Percentiles rank a stretch among this genome's conserved stretches.
Evolutionary conservation across 2,113 vertebrate species (phyloP).

Genomic region (Rissa tridactyla): DNA sequence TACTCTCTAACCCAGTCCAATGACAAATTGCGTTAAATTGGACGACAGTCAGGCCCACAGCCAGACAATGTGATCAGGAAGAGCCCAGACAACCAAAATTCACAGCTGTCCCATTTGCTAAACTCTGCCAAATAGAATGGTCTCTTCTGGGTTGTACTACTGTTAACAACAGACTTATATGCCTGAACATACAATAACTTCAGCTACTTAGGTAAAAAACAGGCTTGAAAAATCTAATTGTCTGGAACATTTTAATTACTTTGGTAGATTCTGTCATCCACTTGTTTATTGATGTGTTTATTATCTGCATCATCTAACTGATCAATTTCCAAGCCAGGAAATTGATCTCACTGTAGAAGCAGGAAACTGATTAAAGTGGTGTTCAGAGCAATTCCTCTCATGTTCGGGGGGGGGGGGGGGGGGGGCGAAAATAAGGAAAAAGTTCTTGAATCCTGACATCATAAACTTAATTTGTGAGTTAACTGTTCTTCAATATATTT

Average conservation of each 20-base stretch:
- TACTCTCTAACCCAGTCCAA: neutral
- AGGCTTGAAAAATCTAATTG: neutral
- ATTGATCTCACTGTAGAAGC: neutral
- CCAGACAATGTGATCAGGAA: neutral
- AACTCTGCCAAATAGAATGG: neutral
- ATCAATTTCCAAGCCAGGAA: neutral
- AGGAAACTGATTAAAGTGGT: neutral
- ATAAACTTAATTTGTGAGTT: neutral
- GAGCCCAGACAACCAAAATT: neutral
- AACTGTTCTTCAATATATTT: neutral
- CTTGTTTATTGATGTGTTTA: neutral
- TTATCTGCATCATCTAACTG: neutral
- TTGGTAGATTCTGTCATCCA: neutral
- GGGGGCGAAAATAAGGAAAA: neutral
- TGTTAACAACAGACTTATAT: neutral
- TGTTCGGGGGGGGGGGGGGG: fast-evolving
- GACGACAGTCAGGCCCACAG: neutral
- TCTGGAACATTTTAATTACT: neutral
- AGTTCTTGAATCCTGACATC: neutral
- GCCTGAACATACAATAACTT: neutral
- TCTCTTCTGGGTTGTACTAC: neutral
- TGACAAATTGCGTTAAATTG: neutral
- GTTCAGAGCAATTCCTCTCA: neutral
- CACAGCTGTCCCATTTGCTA: neutral
- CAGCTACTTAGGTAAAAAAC: neutral